Conservation (phyloP, 30 jellyfish, hydroid and myxozoan species). For the Aurelia aurita region DNA sequence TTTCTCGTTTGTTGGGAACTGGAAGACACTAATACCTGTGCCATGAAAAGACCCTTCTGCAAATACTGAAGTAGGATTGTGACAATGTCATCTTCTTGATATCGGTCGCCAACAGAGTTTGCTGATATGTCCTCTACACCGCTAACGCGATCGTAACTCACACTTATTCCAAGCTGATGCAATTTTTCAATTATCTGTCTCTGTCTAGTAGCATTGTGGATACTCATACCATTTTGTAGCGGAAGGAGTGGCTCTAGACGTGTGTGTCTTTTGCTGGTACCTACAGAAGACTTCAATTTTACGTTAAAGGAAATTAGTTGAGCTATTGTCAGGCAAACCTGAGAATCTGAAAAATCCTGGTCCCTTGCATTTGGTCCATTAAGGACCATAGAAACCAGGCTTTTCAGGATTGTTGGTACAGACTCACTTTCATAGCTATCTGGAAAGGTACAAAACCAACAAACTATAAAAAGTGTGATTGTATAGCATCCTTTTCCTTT, state of each 20-base stretch:
- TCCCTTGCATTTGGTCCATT: neutral
- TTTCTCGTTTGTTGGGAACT: no score
- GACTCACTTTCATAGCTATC: neutral
- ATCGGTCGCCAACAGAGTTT: no score
- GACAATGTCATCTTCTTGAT: no score
- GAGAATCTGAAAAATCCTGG: neutral
- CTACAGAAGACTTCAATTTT: neutral
- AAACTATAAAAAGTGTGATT: no score
- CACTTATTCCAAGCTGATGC: constrained; percentile 22
- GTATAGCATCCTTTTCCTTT: no score
- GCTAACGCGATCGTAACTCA: neutral
- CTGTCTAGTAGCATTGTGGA: neutral
- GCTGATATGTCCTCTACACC: neutral
- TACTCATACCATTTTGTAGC: neutral
- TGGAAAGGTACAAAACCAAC: neutral
- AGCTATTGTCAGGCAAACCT: neutral
- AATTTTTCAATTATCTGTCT: neutral
- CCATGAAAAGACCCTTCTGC: no score
- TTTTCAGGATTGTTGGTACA: neutral
- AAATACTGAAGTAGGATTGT: no score
- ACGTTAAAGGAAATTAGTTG: neutral
- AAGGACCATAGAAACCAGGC: neutral
- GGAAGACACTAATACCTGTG: no score
- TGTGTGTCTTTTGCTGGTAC: neutral
- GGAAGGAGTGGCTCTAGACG: constrained; percentile 16